A percentile compares a stretch with the other conserved stretches of the same genome.
Evolutionary conservation across 92 coral and sea anemone genomes (phyloP).

Genomic region (Parazoanthus swiftii): DNA sequence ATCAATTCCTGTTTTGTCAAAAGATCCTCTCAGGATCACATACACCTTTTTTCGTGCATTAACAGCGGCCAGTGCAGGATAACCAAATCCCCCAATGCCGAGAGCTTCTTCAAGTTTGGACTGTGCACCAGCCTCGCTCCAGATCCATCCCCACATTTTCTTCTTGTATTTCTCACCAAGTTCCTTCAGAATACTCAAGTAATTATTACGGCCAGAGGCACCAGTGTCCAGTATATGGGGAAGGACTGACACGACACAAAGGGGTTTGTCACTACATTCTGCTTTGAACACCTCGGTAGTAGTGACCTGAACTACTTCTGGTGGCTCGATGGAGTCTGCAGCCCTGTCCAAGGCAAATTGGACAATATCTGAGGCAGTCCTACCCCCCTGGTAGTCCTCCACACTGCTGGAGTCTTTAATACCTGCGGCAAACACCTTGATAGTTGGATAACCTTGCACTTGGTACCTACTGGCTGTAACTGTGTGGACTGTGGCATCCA

Average conservation of each 20-base stretch:
- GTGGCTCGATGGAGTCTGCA: constrained; percentile 84
- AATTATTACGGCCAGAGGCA: constrained; percentile 84
- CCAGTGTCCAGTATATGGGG: constrained; percentile 95
- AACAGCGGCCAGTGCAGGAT: constrained; percentile 93
- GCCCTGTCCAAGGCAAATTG: constrained; percentile 85
- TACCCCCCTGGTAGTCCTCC: constrained; percentile 82
- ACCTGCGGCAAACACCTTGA: constrained; percentile 94
- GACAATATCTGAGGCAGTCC: constrained; percentile 86
- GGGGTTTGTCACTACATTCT: constrained; percentile 83
- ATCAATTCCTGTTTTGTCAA: constrained; percentile 88
- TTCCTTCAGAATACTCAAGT: constrained; percentile 74
- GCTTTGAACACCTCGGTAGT: constrained; percentile 56
- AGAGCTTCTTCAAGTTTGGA: constrained; percentile 87
- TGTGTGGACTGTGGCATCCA: constrained; percentile 93
- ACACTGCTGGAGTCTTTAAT: constrained; percentile 72
- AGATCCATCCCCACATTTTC: constrained; percentile 92
- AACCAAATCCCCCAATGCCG: constrained; percentile 97
- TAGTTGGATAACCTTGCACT: constrained; percentile 92
- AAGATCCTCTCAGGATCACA: constrained; percentile 82
- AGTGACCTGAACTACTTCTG: constrained; percentile 72
- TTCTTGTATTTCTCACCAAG: constrained; percentile 96
- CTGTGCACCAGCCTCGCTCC: constrained; percentile 96
- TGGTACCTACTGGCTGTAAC: constrained; percentile 80
- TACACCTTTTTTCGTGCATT: constrained; percentile 86
- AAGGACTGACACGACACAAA: constrained; percentile 85